Evolutionary conservation across 2,888 invertebrate genomes (phyloP), one percentile per base, ranked within the genome.

Genomic region (Drosophila quasianomalipes): DNA sequence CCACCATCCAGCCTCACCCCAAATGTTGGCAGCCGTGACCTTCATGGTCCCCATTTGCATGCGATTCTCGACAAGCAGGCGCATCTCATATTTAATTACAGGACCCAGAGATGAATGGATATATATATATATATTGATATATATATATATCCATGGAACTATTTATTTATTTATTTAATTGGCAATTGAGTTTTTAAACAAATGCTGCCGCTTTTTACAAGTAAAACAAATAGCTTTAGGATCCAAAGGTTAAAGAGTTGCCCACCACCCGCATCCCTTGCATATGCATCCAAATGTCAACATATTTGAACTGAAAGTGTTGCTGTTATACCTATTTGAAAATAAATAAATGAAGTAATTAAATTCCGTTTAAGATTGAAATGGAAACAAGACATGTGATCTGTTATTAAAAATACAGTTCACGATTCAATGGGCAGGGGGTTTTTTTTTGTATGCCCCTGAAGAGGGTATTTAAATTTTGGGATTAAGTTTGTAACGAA

Each of bases 21-120:
- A 57, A 39, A 39, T 14, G 28, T 39, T 57, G 55, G 19, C 19
- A 49, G 44, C 39, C 68, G 16, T 68, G 74, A 74, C 73, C 73
- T 74, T 74, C 68, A 53, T 10, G 61, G n/a, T 2, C n/a, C 19
- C 22, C n/a, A 37, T 12, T 26, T 14, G 26, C 28, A 28, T 62
- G 31, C 39, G 35, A 31, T 26, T 14, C 55, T 14, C 3, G n/a
- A 10, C n/a, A n/a, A 33, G 3, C 54, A 44, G 22, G 4, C 26
- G 3, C 16, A 16, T 4, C n/a, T 39, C 37, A 47, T 16, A 51
- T 31, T 60, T 39, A 39, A 60, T 55, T 16, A 44, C 26, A 41
- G 53, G 5, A 54, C 14, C 14, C 16, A n/a, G n/a, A 16, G 28
- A 52, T 35, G 44, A 44, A 12, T 19, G 19, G 10, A 30, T 16